phyloP scores from a whole-genome alignment of 2,113 vertebrate genomes.

The Halcyon senegalensis region DNA sequence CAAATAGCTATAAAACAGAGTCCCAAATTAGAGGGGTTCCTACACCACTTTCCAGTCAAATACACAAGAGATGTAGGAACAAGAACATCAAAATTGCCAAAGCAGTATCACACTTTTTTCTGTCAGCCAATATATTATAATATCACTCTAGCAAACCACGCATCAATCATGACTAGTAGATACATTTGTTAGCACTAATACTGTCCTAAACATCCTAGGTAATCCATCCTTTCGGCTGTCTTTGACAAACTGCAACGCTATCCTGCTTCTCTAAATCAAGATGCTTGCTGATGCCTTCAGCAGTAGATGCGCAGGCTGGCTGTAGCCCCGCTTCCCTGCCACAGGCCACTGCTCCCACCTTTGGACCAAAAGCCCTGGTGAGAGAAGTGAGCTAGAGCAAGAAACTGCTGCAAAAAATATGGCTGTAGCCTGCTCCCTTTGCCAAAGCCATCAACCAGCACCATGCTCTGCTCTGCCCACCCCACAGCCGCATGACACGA shows the following conservation, averaged over 20 bases:
- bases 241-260: neutral
- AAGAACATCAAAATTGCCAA: neutral
- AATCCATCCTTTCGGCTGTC: neutral
- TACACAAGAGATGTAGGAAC: neutral
- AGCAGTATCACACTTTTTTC: neutral
- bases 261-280: fast-evolving
- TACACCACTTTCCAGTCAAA: neutral
- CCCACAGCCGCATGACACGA: fast-evolving
- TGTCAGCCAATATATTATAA: neutral
- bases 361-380: fast-evolving
- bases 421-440: neutral
- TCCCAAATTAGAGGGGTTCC: neutral
- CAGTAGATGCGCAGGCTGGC: neutral
- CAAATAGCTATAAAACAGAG: neutral
- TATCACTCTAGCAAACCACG: neutral
- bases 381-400: neutral
- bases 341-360: neutral
- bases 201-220: neutral
- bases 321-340: neutral
- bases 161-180: neutral
- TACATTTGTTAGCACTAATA: neutral
- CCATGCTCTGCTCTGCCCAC: fast-evolving
- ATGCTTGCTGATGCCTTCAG: neutral
- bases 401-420: neutral
- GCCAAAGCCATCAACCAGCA: fast-evolving